These are phyloP conservation scores for Apteryx owenii DNA, from an alignment of 2,113 vertebrate species.

Conservation along the genomic window DNA sequence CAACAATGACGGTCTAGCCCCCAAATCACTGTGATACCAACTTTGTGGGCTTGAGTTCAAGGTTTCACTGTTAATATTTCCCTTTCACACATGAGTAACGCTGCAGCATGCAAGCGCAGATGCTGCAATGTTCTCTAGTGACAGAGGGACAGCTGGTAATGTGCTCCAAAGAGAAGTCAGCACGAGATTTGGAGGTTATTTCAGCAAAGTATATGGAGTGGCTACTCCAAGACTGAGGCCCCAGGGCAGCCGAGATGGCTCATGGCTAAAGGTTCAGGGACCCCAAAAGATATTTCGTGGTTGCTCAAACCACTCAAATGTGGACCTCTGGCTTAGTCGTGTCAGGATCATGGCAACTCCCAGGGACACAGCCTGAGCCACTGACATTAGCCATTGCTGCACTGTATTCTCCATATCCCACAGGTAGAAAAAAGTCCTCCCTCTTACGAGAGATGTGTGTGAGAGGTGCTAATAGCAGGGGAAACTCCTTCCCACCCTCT, in stretches of 20 bases:
- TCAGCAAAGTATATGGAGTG: neutral
- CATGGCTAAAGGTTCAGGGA: neutral
- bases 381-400: neutral
- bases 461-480: neutral
- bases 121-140: neutral
- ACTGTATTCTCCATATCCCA: neutral
- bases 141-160: neutral
- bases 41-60: neutral
- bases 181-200: neutral
- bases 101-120: neutral
- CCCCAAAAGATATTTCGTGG: neutral
- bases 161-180: neutral
- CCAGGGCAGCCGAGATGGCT: neutral
- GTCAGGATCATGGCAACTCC: neutral
- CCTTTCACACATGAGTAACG: neutral
- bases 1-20: neutral
- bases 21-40: neutral
- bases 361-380: neutral
- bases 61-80: neutral
- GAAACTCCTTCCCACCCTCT: neutral
- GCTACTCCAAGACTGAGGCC: neutral
- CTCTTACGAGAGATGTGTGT: neutral
- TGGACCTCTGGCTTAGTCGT: neutral
- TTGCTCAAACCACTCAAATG: neutral
- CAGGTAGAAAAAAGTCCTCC: neutral